phyloP scores from a whole-genome alignment of 2,888 invertebrate genomes.

The Aquatica leii region DNA sequence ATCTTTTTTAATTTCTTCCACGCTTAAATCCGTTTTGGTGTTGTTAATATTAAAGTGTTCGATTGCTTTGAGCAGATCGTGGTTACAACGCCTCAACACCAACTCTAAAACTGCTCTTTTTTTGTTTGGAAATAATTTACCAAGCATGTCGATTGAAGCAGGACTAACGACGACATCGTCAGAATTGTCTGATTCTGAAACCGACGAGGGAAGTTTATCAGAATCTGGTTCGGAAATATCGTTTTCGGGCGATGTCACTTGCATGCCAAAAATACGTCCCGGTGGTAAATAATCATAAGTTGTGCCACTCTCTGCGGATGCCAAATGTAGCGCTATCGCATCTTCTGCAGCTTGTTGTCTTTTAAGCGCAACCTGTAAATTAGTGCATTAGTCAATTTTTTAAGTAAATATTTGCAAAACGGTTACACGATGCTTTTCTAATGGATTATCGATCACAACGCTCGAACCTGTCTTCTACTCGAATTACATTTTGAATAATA shows the following conservation, averaged over 20 bases:
- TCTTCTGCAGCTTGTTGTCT: constrained; percentile 97
- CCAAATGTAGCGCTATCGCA: constrained; percentile 90
- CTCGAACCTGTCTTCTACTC: constrained; percentile 49
- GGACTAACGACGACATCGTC: constrained; percentile 65
- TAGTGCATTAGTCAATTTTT: no score
- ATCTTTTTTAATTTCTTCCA: constrained; percentile 44
- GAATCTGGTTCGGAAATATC: constrained; percentile 41
- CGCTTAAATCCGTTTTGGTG: constrained; percentile 25
- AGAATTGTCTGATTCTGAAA: constrained; percentile 14
- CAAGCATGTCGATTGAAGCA: constrained; percentile 83
- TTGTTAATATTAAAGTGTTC: constrained; percentile 75
- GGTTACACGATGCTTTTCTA: constrained; percentile 54
- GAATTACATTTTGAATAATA: constrained; percentile 41
- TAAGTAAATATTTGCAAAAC: constrained; percentile 48
- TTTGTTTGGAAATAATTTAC: constrained; percentile 88
- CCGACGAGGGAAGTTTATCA: constrained; percentile 20
- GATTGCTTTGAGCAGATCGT: constrained; percentile 89
- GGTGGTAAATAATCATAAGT: constrained; percentile 80
- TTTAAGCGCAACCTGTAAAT: constrained; percentile 85
- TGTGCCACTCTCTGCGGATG: constrained; percentile 83
- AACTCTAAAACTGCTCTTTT: constrained; percentile 88
- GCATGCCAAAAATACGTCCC: constrained; percentile 90
- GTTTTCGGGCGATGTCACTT: constrained; percentile 77
- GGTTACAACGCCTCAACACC: constrained; percentile 90
- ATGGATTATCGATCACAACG: constrained; percentile 59